A percentile compares a stretch with the other conserved stretches of the same genome.
These are phyloP conservation scores for Sylvietta virens DNA, from an alignment of 2,113 vertebrate genomes.

Conservation along the genomic window DNA sequence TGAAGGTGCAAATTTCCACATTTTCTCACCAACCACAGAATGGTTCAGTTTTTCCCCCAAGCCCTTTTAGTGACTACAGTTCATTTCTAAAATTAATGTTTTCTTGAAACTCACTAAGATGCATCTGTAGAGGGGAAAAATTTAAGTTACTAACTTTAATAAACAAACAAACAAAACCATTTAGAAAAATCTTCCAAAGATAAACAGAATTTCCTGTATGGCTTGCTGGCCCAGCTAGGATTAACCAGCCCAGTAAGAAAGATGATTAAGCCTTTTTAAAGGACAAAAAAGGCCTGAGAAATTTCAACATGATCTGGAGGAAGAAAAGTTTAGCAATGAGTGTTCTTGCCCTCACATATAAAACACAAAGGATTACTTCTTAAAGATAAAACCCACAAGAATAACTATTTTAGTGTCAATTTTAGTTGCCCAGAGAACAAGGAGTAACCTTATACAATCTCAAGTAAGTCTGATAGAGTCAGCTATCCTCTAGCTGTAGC, in stretches of 20 bases:
- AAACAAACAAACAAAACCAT: not conserved
- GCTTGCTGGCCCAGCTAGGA: not conserved
- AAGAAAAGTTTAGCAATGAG: not conserved
- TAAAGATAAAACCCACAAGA: not conserved
- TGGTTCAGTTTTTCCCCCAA: rapidly evolving
- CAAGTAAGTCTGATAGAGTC: not conserved
- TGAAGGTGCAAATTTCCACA: not conserved
- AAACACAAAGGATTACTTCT: not conserved
- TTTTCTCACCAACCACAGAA: not conserved
- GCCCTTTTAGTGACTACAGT: not conserved
- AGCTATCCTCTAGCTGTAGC: not conserved
- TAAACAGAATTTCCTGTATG: not conserved
- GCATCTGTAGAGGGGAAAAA: not conserved
- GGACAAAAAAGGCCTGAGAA: not conserved
- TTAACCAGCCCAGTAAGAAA: not conserved
- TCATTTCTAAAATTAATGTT: not conserved
- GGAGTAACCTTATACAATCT: not conserved
- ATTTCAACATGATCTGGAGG: not conserved
- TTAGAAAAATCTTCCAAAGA: not conserved
- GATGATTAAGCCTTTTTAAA: not conserved
- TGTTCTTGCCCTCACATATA: not conserved
- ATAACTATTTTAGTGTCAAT: not conserved
- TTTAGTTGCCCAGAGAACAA: not conserved
- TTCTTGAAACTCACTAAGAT: not conserved
- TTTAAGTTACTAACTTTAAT: not conserved